Evolutionary conservation across 1,140 invertebrate genomes (phyloP), one percentile per base, ranked within the genome.

Genomic region (Drosophila kurseongensis): DNA sequence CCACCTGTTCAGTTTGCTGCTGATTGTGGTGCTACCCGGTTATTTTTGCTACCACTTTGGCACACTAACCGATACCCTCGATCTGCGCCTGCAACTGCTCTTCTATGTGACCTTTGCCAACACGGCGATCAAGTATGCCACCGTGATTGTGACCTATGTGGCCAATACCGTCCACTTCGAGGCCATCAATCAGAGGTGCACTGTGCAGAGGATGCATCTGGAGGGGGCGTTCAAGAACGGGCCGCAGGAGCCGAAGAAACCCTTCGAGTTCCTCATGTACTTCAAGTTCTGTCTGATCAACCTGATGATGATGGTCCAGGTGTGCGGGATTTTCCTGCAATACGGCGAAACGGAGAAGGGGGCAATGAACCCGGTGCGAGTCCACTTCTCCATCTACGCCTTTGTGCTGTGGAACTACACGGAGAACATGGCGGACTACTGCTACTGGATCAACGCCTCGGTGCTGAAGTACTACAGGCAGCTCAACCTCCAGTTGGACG

Each of bases 331-430:
- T 12, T 75, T 80, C 7, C 77, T 75, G 2, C 44, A 61, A 16
- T 45, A 65, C 7, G 51, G 63, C 10, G 60, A 78, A 4, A 16
- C 23, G 1, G 48, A 50, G 5, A 42, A 51, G 54, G 54, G 32
- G 2, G 8, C 36, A 2, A 38, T 50, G 1, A 60, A 60, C 4
- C 52, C 42, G 16, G 48, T 88, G 32, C 82, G 85, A 1, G 58
- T 69, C 0, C 72, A 91, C 23, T 90, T 90, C 6, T 65, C 82
- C 44, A 68, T 91, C 5, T 91, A 91, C n/a, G 78, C 76, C n/a
- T 91, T 91, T 45, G 73, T 91, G 3, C 65, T 91, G 41, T 91
- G 89, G 89, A 91, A 91, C 51, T 91, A 91, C 12, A 91, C 89
- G 16, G 89, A 91, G 32, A 88, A 89, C 40, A 91, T 91, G 90